phyloP scores from a whole-genome alignment of 2,888 invertebrate genomes.

The Euclidia mi region DNA sequence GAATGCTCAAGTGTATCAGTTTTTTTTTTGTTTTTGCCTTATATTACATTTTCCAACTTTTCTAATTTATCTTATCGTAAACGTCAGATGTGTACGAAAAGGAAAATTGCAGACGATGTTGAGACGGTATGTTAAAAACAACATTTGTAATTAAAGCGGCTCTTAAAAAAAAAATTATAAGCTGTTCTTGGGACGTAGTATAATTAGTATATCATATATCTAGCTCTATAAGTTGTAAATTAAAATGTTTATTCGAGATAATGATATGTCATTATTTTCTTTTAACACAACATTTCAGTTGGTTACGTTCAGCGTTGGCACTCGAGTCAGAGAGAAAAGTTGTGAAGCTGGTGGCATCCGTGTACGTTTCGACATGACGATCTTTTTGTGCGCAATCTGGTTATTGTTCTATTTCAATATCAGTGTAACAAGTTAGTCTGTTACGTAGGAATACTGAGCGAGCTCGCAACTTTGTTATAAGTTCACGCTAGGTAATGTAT shows the following conservation, averaged over 20 bases:
- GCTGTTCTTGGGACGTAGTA: too few species aligned
- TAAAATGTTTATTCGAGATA: not conserved
- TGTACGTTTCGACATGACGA: slow-evolving; percentile 38
- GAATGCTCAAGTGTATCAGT: too few species aligned
- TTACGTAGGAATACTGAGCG: not conserved
- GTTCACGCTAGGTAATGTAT: not conserved
- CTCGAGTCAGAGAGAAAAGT: slow-evolving; percentile 60
- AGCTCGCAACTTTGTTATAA: not conserved
- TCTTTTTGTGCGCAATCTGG: slow-evolving; percentile 5
- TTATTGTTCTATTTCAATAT: slow-evolving; percentile 10
- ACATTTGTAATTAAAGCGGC: too few species aligned
- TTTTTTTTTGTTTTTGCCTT: too few species aligned
- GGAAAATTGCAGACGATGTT: too few species aligned
- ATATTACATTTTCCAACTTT: too few species aligned
- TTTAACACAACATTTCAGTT: not conserved
- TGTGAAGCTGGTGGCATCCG: slow-evolving; percentile 52
- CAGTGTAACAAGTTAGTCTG: not conserved
- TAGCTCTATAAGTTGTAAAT: too few species aligned
- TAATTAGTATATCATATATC: too few species aligned
- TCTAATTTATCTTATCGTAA: too few species aligned
- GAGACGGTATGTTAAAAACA: too few species aligned
- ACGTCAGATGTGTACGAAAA: too few species aligned
- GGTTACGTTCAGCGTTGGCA: not conserved
- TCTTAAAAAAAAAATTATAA: too few species aligned
- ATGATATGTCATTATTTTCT: not conserved